Evolutionary conservation across 2,888 invertebrate species (phyloP).

Genomic region (Standfussiana lucernea): DNA sequence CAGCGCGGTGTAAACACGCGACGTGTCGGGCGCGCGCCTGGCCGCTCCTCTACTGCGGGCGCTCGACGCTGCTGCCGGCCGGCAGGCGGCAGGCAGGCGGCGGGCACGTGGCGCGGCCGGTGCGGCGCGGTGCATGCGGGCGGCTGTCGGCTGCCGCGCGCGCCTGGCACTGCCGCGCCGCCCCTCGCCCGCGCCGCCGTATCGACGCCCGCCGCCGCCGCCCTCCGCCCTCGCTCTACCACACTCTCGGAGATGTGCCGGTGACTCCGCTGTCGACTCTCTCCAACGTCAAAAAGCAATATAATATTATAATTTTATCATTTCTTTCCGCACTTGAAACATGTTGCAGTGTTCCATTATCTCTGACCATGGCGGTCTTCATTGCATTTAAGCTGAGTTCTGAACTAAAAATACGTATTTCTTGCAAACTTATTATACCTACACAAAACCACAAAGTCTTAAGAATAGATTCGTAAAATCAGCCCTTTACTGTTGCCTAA

Average conservation of each 20-base stretch:
- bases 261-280: conserved; percentile 10
- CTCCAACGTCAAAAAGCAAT: conserved; percentile 31
- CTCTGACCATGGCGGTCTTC: conserved; percentile 5
- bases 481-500: background rate
- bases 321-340: conserved; percentile 25
- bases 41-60: conserved; percentile 52
- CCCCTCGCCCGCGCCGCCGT: conserved; percentile 53
- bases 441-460: background rate
- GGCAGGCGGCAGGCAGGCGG: conserved; percentile 17
- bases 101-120: conserved; percentile 64
- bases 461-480: conserved; percentile 3
- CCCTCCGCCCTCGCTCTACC: conserved; percentile 51
- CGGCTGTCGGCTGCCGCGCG: conserved; percentile 82
- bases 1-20: conserved; percentile 46
- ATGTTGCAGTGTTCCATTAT: conserved; percentile 19
- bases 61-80: conserved; percentile 48
- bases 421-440: conserved; percentile 1
- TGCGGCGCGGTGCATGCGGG: conserved; percentile 71
- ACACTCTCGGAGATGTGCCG: conserved; percentile 41
- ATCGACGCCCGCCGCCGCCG: conserved; percentile 67
- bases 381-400: background rate
- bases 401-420: conserved; percentile 8
- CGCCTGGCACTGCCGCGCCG: conserved; percentile 84
- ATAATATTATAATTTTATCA: conserved; percentile 34
- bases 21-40: conserved; percentile 47